Base-by-base conservation (phyloP, 2,888 invertebrate genomes). In the Poecilobothrus nobilitatus region DNA sequence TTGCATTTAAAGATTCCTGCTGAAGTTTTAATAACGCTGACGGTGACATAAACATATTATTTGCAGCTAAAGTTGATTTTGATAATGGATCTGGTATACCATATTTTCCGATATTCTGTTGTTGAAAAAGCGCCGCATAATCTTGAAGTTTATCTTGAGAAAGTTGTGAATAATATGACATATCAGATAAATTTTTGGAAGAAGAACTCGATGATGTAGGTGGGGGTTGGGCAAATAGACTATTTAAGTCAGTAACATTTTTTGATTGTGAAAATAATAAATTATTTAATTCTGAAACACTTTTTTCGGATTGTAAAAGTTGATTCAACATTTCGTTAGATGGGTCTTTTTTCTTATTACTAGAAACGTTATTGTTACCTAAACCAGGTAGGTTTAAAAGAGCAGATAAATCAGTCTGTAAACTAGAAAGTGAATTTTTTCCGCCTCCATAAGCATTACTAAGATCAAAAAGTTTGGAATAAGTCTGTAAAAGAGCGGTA, bases 21-120 rank as follows among this genome's bases (percentile, higher is more conserved):
- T 90, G 90, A 84, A 90, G 88, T 82, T 90, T 90, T 72, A 90
- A 84, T 70, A 90, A 79, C 21, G 81, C 78, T 53, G 89, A 88
- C 21, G 90, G 90, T 9, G 90, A 87, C 74, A 92, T 84, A 73
- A 91, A 92, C 85, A 92, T 89, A 76, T 91, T 92, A 75, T 90
- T 90, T 1, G 91, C 89, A 10, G 89, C 88, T 72, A 91, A 81
- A 37, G 90, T 89, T 15, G 89, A 87, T 76, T 91, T 90, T 0
- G 90, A 88, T 83, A 92, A 85, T 0, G 91, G 90, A 80, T 92
- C 92, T 0, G 91, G 89, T 73, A 90, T 87, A 7, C 79, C 77
- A 70, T 78, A 78, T 75, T 81, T 81, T 70, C 80, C 80, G 68
- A 77, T 77, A 67, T 77, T 80, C 72, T 79, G 86, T 82, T 72